phyloP scores from a whole-genome alignment of 2,113 vertebrate genomes.

The Psilopogon haemacephalus region DNA sequence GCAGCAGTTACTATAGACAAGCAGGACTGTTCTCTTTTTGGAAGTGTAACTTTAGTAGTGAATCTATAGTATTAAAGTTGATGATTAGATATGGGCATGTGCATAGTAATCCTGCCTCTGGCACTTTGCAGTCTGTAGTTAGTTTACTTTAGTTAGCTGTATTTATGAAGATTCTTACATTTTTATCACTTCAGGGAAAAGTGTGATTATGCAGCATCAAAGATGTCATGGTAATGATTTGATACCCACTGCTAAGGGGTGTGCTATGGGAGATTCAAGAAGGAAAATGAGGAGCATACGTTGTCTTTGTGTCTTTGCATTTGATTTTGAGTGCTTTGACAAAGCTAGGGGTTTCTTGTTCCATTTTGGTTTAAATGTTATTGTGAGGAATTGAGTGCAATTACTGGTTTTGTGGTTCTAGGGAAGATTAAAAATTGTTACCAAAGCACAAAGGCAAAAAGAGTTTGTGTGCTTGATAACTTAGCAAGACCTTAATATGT shows the following conservation, averaged over 20 bases:
- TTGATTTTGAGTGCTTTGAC: neutral
- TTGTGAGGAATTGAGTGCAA: neutral
- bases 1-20: neutral
- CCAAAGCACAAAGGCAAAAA: neutral
- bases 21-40: neutral
- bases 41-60: neutral
- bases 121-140: neutral
- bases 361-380: neutral
- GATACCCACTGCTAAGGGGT: fast-evolving
- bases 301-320: neutral
- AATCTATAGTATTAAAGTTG: neutral
- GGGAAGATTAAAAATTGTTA: neutral
- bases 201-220: neutral
- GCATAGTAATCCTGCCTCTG: neutral
- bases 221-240: neutral
- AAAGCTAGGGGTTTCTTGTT: neutral
- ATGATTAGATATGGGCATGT: neutral
- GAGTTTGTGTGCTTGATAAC: neutral
- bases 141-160: neutral
- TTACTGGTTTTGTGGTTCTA: neutral
- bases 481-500: neutral
- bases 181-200: neutral
- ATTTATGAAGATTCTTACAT: neutral
- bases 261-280: neutral
- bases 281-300: fast-evolving